A percentile compares a stretch with the other conserved stretches of the same genome.
Conservation (phyloP, 2,797 vertebrate genomes). For the Acrocephalus scirpaceus region DNA sequence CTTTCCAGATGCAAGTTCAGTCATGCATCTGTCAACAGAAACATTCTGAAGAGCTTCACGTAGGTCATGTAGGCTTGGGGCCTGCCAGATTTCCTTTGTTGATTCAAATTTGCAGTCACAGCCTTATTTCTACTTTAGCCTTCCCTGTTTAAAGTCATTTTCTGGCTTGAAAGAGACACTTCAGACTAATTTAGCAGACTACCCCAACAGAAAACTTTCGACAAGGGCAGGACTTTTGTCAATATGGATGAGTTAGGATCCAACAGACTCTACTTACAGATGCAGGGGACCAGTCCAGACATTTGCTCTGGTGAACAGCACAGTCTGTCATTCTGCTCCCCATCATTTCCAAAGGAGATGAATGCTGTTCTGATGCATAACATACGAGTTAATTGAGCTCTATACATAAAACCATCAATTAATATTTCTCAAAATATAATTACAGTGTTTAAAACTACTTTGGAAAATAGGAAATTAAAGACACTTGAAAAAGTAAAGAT, state of each 20-base stretch:
- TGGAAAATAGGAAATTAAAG: background rate
- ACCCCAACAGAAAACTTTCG: constrained; percentile 8
- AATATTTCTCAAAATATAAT: background rate
- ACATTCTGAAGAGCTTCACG: constrained; percentile 18
- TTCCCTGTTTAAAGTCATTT: constrained; percentile 55
- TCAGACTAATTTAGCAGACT: constrained; percentile 57
- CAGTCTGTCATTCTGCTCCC: constrained; percentile 26
- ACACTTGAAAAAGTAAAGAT: constrained; percentile 15
- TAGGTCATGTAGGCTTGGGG: constrained; percentile 49
- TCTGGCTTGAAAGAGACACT: constrained; percentile 52
- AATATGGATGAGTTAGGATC: constrained; percentile 43
- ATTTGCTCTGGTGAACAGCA: constrained; percentile 18
- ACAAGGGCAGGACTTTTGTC: constrained; percentile 51
- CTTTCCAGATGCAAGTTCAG: constrained; percentile 12
- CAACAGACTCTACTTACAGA: constrained; percentile 47
- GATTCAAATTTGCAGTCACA: constrained; percentile 56
- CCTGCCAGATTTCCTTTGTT: constrained; percentile 32
- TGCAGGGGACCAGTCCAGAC: constrained; percentile 28
- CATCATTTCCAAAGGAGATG: background rate
- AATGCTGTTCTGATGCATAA: background rate
- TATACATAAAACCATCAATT: background rate
- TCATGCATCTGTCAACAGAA: constrained; percentile 50
- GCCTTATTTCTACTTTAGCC: constrained; percentile 1
- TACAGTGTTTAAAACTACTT: constrained; percentile 31
- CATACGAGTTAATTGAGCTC: background rate